phyloP scores from a whole-genome alignment of 2,888 invertebrate genomes.

The Rambutsinella grinnellia region DNA sequence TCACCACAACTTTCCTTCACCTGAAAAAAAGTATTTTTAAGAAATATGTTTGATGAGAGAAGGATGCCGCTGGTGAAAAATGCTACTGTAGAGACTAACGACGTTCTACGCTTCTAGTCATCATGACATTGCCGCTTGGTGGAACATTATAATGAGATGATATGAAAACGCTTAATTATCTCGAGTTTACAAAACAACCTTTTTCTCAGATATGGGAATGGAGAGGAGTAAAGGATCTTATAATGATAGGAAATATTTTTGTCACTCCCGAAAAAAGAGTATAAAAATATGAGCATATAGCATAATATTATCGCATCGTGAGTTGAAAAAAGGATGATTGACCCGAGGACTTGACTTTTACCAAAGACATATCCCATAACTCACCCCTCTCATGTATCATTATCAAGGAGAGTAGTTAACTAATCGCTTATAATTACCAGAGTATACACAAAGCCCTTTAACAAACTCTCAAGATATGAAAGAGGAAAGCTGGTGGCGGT shows the following conservation, averaged over 20 bases:
- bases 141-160: constrained; percentile 62
- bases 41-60: background rate
- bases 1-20: background rate
- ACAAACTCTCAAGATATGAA: too few relatives aligned
- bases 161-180: constrained; percentile 57
- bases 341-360: constrained; percentile 53
- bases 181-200: constrained; percentile 43
- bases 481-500: background rate
- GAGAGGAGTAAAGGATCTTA: background rate
- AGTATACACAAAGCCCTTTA: too few relatives aligned
- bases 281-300: background rate
- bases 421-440: too few relatives aligned
- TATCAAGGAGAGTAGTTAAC: too few relatives aligned
- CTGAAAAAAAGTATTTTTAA: background rate
- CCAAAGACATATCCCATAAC: too few relatives aligned
- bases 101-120: constrained; percentile 51
- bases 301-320: background rate
- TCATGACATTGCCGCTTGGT: constrained; percentile 58
- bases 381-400: too few relatives aligned
- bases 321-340: constrained; percentile 25
- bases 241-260: constrained; percentile 40
- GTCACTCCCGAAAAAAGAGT: constrained; percentile 15
- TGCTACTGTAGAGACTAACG: constrained; percentile 14
- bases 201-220: constrained; percentile 32
- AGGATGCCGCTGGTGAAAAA: constrained; percentile 45